Conservation (phyloP, 2,113 vertebrate species). For the Psettodes erumei region DNA sequence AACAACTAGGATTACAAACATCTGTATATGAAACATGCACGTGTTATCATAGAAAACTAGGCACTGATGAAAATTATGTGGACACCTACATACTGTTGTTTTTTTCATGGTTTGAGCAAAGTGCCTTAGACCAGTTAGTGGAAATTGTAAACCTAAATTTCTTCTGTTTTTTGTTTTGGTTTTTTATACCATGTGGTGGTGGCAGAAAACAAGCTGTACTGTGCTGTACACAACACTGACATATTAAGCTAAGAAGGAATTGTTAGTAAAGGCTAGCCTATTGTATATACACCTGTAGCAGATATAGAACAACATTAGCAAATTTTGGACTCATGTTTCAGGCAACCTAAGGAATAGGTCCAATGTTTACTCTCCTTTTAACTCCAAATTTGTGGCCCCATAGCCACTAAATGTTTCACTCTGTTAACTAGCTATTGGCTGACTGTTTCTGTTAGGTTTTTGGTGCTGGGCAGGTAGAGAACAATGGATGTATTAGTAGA, state of each 20-base stretch:
- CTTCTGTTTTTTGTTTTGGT: neutral
- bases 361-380: neutral
- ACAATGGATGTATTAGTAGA: neutral
- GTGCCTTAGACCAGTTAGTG: neutral
- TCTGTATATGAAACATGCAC: neutral
- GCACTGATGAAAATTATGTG: neutral
- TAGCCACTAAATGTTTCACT: neutral
- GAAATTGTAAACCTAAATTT: neutral
- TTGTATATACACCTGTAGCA: neutral
- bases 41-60: neutral
- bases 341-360: neutral
- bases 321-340: neutral
- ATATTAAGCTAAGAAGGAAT: neutral
- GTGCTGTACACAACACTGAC: neutral
- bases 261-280: neutral
- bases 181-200: neutral
- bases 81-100: neutral
- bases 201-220: neutral
- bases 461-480: neutral
- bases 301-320: neutral
- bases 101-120: neutral
- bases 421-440: no score
- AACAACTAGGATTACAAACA: slow-evolving; percentile 6
- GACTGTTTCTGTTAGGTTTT: neutral
- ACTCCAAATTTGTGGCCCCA: neutral